Evolutionary conservation across 64 coral and sea anemone species (phyloP), one percentile per base, ranked within the genome.

Genomic region (Hydrozoanthus tunicans): DNA sequence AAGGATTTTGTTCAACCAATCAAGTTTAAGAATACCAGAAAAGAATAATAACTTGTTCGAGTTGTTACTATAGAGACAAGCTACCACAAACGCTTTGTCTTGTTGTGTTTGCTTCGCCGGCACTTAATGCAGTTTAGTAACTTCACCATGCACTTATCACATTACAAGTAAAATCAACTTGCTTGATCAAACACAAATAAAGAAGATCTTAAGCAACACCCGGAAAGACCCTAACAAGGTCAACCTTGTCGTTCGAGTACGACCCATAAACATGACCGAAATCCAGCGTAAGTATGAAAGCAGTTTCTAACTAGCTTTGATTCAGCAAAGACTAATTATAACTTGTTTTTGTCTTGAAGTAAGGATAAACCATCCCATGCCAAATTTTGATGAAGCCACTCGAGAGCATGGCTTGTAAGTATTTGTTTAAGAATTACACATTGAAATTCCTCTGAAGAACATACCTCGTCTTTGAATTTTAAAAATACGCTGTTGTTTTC

Each of bases 1-100:
- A 85, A 14, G 52, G 23, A 88, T 20, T 88, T 23, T 73, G 6
- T 58, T 85, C 15, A 27, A 74, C 84, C 84, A 88, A 88, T 74
- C 84, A 74, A 58, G 32, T 11, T 32, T 17, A 12, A 73, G 83
- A 88, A 60, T 73, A 32, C 53, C 23, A 25, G 67, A 8, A 59
- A 17, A 60, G 70, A 73, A 88, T 88, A 88, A 73, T 88, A 6
- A 59, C 9, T 59, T 17, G 23, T 58, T 59, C 25, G 69, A 57
- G 70, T 88, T 73, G 84, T 88, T 88, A 74, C 84, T 88, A 88
- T 88, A 71, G 84, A 88, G 84, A 88, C 84, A 13, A 58, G 74
- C 52, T 56, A 88, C 24, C 43, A 60, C 54, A 88, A 69, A 88
- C 84, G 84, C 84, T 85, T 85, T 70, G 68, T 59, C 54, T 5